Percentiles rank a stretch among this genome's conserved stretches.
phyloP scores from a whole-genome alignment of 2,113 vertebrate species.

The Neodon shergylaensis region DNA sequence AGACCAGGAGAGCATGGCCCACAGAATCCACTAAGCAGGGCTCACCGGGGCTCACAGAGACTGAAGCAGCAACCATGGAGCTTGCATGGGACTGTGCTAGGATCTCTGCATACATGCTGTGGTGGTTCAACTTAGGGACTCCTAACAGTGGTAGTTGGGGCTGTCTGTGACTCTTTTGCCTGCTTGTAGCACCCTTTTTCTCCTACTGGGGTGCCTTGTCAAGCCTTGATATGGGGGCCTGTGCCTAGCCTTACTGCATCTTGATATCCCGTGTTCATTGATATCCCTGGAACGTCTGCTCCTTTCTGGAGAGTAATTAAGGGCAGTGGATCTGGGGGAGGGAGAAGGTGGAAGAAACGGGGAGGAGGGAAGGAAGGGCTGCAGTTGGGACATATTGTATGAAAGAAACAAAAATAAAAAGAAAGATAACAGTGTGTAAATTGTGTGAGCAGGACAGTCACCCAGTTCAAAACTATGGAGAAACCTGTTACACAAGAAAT shows the following conservation, averaged over 20 bases:
- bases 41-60: background rate
- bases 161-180: background rate
- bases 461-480: background rate
- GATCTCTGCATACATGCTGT: background rate
- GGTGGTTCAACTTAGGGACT: too few species aligned
- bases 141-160: background rate
- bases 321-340: background rate
- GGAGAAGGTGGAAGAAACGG: background rate
- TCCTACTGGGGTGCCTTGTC: background rate
- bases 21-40: background rate
- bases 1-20: background rate
- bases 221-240: too few species aligned
- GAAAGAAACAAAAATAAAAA: background rate
- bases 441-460: background rate
- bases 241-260: background rate
- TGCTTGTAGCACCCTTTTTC: background rate
- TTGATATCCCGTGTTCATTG: background rate
- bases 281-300: background rate
- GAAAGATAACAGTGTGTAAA: background rate
- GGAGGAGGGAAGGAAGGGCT: background rate
- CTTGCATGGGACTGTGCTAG: fast-evolving
- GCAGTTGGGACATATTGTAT: background rate
- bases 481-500: background rate
- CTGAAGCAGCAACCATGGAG: background rate
- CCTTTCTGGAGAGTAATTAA: background rate